A percentile compares a stretch with the other conserved stretches of the same genome.
Conservation (phyloP, 1,140 invertebrate species). For the Amphibalanus amphitrite region DNA sequence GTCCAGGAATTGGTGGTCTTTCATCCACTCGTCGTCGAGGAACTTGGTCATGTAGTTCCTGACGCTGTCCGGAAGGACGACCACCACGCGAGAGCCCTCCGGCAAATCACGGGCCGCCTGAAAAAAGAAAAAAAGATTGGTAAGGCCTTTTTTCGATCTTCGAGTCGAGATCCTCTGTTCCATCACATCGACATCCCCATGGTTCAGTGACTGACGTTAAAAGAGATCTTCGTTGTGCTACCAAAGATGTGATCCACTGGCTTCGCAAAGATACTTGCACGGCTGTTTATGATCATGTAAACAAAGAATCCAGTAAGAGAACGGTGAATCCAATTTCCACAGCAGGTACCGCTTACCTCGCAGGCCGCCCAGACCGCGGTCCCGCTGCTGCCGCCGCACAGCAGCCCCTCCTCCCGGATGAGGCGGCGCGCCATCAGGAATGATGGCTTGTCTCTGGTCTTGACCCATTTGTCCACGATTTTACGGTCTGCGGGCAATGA, state of each 20-base stretch:
- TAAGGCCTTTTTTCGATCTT: too few species aligned
- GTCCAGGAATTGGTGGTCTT: slow-evolving; percentile 52
- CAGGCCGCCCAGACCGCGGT: slow-evolving; percentile 55
- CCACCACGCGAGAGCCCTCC: slow-evolving; percentile 67
- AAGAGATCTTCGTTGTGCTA: too few species aligned
- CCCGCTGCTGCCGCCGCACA: slow-evolving; percentile 67
- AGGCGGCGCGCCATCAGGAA: slow-evolving; percentile 67
- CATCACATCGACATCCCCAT: too few species aligned
- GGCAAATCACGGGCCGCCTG: slow-evolving; percentile 58
- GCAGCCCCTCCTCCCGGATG: slow-evolving; percentile 78
- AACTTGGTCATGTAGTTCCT: slow-evolving; percentile 99
- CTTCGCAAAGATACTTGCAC: too few species aligned
- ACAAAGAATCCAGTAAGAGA: too few species aligned
- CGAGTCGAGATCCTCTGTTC: too few species aligned
- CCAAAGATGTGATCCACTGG: too few species aligned
- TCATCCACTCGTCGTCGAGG: slow-evolving; percentile 90
- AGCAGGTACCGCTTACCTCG: slow-evolving; percentile 12
- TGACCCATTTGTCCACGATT: slow-evolving; percentile 74
- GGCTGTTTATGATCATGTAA: too few species aligned
- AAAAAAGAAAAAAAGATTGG: too few species aligned
- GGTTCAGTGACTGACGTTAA: too few species aligned
- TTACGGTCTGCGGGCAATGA: slow-evolving; percentile 13
- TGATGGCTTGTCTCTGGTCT: slow-evolving; percentile 60
- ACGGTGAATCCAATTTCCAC: too few species aligned
- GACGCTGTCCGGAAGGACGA: slow-evolving; percentile 83